Percentiles rank a stretch among this genome's conserved stretches.
Evolutionary conservation across 2,797 vertebrate genomes (phyloP).

Genomic region (Megaceryle alcyon): DNA sequence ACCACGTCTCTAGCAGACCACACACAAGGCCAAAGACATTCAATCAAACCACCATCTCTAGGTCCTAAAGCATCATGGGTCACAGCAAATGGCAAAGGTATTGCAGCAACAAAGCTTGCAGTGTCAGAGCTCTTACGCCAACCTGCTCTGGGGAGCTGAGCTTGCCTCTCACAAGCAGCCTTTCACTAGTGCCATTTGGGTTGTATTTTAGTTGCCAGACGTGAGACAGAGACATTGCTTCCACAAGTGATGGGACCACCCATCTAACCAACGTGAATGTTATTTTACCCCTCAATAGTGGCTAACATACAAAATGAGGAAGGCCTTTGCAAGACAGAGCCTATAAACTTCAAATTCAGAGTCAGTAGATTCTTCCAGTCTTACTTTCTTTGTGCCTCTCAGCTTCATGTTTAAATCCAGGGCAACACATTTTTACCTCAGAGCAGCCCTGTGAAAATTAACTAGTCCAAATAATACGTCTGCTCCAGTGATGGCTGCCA

Average conservation of each 20-base stretch:
- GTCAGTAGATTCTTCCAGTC: background rate
- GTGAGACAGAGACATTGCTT: background rate
- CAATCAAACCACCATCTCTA: background rate
- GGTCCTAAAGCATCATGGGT: background rate
- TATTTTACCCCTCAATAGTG: background rate
- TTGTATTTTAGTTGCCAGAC: background rate
- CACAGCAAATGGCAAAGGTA: background rate
- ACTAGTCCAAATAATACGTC: background rate
- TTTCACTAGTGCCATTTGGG: background rate
- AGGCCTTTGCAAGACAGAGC: background rate
- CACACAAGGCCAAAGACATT: accelerated
- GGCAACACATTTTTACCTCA: background rate
- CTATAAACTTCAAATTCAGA: background rate
- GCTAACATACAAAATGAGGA: background rate
- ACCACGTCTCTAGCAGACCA: background rate
- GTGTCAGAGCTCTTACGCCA: background rate
- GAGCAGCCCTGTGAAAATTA: background rate
- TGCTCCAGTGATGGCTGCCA: background rate
- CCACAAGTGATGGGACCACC: background rate
- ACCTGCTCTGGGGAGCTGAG: background rate
- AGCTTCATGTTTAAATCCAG: background rate
- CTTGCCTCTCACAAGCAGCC: background rate
- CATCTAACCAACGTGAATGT: background rate
- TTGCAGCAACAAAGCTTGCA: background rate
- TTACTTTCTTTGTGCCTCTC: background rate